phyloP scores from a whole-genome alignment of 2,113 vertebrate genomes.

The Pavo muticus region DNA sequence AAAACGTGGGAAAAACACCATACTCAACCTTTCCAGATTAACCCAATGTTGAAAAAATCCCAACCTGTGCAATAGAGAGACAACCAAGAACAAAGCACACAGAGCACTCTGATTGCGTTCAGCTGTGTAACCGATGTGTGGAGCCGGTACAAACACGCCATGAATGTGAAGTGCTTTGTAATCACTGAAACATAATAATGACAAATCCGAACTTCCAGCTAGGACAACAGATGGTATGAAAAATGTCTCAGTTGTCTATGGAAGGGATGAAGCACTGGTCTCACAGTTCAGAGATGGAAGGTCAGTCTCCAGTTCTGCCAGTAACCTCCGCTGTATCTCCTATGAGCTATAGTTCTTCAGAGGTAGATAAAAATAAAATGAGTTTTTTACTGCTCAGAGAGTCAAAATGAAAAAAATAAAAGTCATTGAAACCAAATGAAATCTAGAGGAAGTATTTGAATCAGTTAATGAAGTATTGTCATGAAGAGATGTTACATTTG shows the following conservation, averaged over 20 bases:
- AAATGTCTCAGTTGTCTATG: background rate
- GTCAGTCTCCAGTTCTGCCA: background rate
- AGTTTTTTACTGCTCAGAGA: background rate
- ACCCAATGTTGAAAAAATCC: background rate
- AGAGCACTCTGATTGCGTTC: background rate
- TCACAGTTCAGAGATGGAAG: background rate
- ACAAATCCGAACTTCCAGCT: background rate
- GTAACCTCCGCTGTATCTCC: background rate
- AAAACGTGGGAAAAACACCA: background rate
- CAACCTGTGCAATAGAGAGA: accelerated
- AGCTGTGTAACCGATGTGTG: background rate
- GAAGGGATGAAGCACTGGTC: background rate
- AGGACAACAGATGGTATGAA: background rate
- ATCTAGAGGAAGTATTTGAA: background rate
- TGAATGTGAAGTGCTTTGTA: background rate
- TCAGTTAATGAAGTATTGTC: background rate
- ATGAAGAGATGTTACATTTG: background rate
- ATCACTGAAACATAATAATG: background rate
- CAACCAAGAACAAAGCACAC: background rate
- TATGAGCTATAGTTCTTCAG: background rate
- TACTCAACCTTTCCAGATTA: background rate
- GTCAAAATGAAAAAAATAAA: background rate
- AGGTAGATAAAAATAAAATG: background rate
- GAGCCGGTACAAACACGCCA: accelerated
- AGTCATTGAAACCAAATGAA: background rate